Base-by-base conservation (phyloP, 2,888 invertebrate genomes). In the Antheraea yamamai region DNA sequence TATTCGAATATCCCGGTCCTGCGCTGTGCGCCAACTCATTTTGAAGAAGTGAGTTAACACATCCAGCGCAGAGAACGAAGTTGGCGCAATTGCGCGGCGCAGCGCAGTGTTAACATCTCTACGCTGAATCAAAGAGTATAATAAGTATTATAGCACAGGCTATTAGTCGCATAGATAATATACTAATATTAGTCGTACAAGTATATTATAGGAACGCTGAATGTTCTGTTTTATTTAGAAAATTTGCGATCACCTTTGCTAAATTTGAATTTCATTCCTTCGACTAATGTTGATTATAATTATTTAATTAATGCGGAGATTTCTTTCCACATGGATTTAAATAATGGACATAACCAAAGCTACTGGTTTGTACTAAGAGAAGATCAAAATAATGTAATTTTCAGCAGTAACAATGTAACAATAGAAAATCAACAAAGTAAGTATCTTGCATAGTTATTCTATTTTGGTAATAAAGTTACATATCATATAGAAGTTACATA, bases 291-390 rank as follows among this genome's bases (percentile, higher is more conserved):
- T 39, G 7, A 39, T 39, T 30, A 30, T 30, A 30, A 1, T 30
- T 30, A 30, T 30, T 30, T 39, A 39, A 61, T 4, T 61, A 23
- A 20, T 61, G n/a, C n/a, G 47, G 47, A 47, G 10, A 58, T 23
- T 61, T 23, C 6, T 61, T 12, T 23, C 72, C 75, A 74, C 55
- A 92, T 92, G 92, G 92, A 93, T 79, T 77, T 89, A 12, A 92
- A 87, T 77, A 89, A 89, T 83, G 79, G 89, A 14, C 90, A 91
- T 74, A 93, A 89, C 77, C 93, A 91, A 86, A 89, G 92, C 79
- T 95, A 93, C 77, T 95, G 94, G 93, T 94, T 94, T 81, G 92
- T 94, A 8, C 84, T 94, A 2, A 86, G 93, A 76, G 94, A 94
- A 85, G 93, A 95, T 77, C 94, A 93, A 81, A 92, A 89, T 78